Percentiles rank a stretch among this genome's conserved stretches.
phyloP scores from a whole-genome alignment of 2,888 invertebrate species.

The Limnephilus marmoratus region DNA sequence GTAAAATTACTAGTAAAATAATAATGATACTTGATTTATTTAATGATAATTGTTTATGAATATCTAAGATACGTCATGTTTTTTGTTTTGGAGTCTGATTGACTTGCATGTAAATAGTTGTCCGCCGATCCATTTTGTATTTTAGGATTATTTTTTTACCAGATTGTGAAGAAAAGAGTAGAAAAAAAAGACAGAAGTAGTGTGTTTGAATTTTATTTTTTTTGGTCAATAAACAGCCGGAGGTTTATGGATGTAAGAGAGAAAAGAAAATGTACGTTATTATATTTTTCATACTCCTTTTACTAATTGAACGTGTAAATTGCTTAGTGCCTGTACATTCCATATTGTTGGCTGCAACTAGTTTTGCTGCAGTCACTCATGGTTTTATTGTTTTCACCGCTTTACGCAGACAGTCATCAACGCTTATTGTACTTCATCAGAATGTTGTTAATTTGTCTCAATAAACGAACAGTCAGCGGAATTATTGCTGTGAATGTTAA shows the following conservation, averaged over 20 bases:
- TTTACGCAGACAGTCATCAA: constrained; percentile 26
- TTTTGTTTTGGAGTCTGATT: constrained; percentile 29
- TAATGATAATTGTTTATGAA: background rate
- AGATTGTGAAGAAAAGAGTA: constrained; percentile 31
- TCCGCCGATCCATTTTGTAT: constrained; percentile 56
- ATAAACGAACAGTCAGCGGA: constrained; percentile 29
- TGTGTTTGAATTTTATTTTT: background rate
- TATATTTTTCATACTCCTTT: constrained; percentile 59
- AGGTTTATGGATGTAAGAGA: constrained; percentile 38
- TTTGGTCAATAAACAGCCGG: background rate
- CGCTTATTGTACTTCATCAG: constrained; percentile 15
- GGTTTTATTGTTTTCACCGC: constrained; percentile 23
- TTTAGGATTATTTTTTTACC: constrained; percentile 58
- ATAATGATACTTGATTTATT: background rate
- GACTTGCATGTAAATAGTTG: constrained; percentile 44
- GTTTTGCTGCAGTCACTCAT: background rate
- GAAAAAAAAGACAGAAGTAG: constrained; percentile 31
- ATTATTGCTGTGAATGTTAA: constrained; percentile 25
- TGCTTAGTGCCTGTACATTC: constrained; percentile 62
- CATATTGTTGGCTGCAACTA: constrained; percentile 53
- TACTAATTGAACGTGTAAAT: constrained; percentile 52
- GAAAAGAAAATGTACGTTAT: constrained; percentile 52
- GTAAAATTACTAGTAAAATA: constrained; percentile 30
- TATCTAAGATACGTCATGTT: background rate
- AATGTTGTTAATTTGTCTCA: constrained; percentile 21